Evolutionary conservation across 2,888 invertebrate genomes (phyloP).

Genomic region (Creontiades dilutus): DNA sequence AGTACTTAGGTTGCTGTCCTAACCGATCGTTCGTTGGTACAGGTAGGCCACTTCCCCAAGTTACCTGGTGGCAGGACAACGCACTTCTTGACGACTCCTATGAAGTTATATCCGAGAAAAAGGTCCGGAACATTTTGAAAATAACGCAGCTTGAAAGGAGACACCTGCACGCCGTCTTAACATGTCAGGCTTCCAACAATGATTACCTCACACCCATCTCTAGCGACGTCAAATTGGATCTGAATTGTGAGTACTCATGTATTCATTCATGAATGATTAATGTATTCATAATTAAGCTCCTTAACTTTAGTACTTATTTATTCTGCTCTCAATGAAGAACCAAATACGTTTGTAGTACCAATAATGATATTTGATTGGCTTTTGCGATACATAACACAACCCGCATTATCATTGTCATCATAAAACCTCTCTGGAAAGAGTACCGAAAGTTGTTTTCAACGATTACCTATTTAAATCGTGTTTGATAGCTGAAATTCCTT

Average conservation of each 20-base stretch:
- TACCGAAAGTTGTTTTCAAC: too few relatives aligned
- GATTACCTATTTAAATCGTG: too few relatives aligned
- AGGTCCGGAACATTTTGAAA: slow-evolving; percentile 85
- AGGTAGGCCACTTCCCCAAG: slow-evolving; percentile 87
- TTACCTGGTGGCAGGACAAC: slow-evolving; percentile 89
- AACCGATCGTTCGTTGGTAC: slow-evolving; percentile 74
- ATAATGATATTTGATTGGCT: too few relatives aligned
- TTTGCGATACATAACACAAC: too few relatives aligned
- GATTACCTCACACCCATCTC: slow-evolving; percentile 85
- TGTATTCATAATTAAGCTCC: too few relatives aligned
- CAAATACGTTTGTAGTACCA: too few relatives aligned
- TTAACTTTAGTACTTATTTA: too few relatives aligned
- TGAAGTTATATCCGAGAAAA: slow-evolving; percentile 83
- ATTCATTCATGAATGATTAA: too few relatives aligned
- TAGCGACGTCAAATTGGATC: slow-evolving; percentile 84
- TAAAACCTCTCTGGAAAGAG: too few relatives aligned
- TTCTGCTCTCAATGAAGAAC: too few relatives aligned
- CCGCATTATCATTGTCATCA: too few relatives aligned
- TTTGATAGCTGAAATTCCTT: too few relatives aligned
- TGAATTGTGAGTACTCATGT: slow-evolving; percentile 84
- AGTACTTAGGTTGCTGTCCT: background rate
- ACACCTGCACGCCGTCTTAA: slow-evolving; percentile 85
- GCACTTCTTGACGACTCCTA: slow-evolving; percentile 86
- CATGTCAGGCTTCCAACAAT: slow-evolving; percentile 88
- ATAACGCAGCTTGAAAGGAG: slow-evolving; percentile 85